Evolutionary conservation across 2,797 vertebrate genomes (phyloP).

Genomic region (Luscinia luscinia): DNA sequence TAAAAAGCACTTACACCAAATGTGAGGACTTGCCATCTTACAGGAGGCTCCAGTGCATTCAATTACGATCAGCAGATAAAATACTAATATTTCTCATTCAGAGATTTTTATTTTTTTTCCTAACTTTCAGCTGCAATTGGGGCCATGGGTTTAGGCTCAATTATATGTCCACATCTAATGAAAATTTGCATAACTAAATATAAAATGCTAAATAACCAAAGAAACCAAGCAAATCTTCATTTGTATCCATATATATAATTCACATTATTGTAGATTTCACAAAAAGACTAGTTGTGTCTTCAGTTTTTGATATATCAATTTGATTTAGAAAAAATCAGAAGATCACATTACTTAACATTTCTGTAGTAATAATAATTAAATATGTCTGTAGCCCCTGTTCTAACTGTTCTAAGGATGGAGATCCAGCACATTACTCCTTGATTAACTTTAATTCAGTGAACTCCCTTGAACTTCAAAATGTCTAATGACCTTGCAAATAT

Average conservation of each 20-base stretch:
- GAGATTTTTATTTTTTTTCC: neutral
- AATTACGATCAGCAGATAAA: neutral
- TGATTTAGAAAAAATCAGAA: neutral
- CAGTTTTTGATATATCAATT: neutral
- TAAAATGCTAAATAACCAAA: neutral
- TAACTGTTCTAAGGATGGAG: neutral
- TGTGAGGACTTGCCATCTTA: neutral
- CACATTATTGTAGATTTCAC: accelerated
- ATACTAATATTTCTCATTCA: neutral
- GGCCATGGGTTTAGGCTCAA: neutral
- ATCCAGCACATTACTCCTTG: neutral
- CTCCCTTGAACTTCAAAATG: neutral
- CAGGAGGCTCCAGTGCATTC: neutral
- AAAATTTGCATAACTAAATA: neutral
- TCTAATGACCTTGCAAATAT: neutral
- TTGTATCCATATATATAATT: neutral
- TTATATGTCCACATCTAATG: neutral
- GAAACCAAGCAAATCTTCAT: neutral
- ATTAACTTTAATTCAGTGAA: neutral
- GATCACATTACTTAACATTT: neutral
- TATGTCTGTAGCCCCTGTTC: neutral
- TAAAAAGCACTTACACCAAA: neutral
- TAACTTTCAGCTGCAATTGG: neutral
- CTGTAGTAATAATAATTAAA: neutral
- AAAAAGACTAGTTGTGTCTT: neutral